Evolutionary conservation across 1,140 invertebrate genomes (phyloP).

Genomic region (Campodea augens): DNA sequence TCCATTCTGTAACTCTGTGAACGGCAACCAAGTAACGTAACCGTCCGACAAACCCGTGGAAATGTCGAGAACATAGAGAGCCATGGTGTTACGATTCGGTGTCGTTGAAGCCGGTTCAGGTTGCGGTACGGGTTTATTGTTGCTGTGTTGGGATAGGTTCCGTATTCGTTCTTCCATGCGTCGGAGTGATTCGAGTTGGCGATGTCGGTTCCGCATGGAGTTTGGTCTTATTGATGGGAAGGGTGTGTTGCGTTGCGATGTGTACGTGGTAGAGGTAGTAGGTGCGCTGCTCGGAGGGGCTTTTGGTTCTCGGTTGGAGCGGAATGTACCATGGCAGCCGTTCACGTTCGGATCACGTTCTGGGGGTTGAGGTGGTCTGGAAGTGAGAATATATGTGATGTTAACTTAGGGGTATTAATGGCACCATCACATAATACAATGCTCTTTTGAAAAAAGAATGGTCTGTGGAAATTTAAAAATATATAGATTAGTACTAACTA

Average conservation of each 20-base stretch:
- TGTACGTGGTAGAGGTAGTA: constrained; percentile 1
- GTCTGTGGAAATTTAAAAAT: too few relatives aligned
- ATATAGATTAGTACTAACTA: too few relatives aligned
- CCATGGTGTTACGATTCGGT: constrained; percentile 15
- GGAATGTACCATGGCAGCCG: constrained; percentile 39
- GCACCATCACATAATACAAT: too few relatives aligned
- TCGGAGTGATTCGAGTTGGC: constrained; percentile 36
- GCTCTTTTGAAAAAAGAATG: too few relatives aligned
- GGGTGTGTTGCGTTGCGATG: constrained; percentile 7
- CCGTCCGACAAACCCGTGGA: constrained; percentile 34
- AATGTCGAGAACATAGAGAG: constrained; percentile 50
- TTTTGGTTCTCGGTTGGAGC: constrained; percentile 11
- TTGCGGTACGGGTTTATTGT: constrained; percentile 13
- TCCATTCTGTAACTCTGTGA: constrained; percentile 33
- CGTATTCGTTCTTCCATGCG: constrained; percentile 36
- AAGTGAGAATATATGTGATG: too few relatives aligned
- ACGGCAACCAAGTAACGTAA: constrained; percentile 53
- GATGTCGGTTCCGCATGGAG: constrained; percentile 29
- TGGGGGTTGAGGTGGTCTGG: constrained; percentile 19
- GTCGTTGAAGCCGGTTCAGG: background rate
- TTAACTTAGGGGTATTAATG: too few relatives aligned
- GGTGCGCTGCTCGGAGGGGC: constrained; percentile 4
- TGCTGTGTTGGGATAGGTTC: constrained; percentile 16
- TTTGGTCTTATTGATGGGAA: constrained; percentile 23
- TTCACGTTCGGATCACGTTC: constrained; percentile 53